Conservation (phyloP, 2,113 vertebrate genomes). For the Prochilodus magdalenae region DNA sequence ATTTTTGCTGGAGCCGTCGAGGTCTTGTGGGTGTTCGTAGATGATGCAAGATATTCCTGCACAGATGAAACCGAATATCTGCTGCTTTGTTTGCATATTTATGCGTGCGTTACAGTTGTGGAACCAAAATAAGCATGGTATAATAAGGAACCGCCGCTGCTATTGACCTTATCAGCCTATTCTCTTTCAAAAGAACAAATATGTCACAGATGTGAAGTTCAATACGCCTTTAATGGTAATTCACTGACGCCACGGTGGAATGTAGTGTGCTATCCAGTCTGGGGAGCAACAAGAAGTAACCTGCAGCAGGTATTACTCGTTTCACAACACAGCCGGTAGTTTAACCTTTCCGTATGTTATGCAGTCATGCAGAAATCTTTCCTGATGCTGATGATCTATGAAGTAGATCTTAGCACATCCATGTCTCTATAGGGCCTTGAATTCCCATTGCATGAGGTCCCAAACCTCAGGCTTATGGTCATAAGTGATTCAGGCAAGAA, state of each 20-base stretch:
- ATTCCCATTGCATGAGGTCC: not conserved
- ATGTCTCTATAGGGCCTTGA: not conserved
- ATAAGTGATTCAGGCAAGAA: not conserved
- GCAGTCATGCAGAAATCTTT: too few relatives aligned
- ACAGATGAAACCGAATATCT: not conserved
- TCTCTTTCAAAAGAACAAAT: not conserved
- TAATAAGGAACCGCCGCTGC: too few relatives aligned
- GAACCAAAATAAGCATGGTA: not conserved
- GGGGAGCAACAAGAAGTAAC: not conserved
- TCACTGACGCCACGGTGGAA: not conserved
- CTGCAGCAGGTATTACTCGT: conserved; percentile 1
- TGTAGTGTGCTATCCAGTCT: not conserved
- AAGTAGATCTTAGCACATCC: not conserved
- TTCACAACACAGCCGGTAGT: not conserved
- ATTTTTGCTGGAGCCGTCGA: not conserved
- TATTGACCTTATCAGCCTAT: too few relatives aligned
- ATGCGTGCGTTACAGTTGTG: not conserved
- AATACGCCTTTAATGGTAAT: too few relatives aligned
- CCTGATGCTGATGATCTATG: not conserved
- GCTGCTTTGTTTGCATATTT: not conserved
- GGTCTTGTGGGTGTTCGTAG: not conserved
- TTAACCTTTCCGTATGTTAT: not conserved
- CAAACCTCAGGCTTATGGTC: too few relatives aligned
- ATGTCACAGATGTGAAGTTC: not conserved
- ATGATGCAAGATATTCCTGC: not conserved